Evolutionary conservation across 2,888 invertebrate genomes (phyloP).

Genomic region (Tipula vernalis): DNA sequence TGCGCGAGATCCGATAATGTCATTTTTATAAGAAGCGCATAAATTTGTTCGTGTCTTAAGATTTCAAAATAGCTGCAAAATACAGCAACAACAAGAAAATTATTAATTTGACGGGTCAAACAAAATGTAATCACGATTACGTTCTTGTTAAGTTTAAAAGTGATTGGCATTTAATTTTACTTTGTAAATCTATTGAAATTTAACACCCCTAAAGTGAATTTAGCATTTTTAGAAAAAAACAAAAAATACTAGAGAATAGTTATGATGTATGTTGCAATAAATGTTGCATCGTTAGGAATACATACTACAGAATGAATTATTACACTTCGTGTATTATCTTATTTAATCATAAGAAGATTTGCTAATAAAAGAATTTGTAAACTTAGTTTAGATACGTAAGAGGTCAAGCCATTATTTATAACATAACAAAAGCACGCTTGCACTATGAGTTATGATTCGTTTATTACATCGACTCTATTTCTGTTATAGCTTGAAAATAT

Average conservation of each 20-base stretch:
- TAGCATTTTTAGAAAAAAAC: neutral
- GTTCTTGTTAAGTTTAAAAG: neutral
- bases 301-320: neutral
- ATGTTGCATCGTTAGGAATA: neutral
- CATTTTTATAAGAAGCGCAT: neutral
- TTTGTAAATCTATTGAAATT: neutral
- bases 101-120: neutral
- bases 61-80: neutral
- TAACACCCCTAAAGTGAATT: neutral
- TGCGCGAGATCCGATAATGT: neutral
- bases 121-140: neutral
- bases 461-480: too few relatives aligned
- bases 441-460: too few relatives aligned
- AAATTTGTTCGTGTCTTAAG: neutral
- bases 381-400: too few relatives aligned
- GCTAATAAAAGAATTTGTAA: too few relatives aligned
- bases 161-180: neutral
- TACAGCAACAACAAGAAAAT: neutral
- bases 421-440: too few relatives aligned
- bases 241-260: neutral
- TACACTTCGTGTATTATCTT: neutral
- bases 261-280: neutral
- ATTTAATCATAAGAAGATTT: neutral
- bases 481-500: too few relatives aligned
- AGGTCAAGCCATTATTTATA: too few relatives aligned